Base-by-base conservation (phyloP, 1,140 invertebrate species). In the Drosophila ercepeae region DNA sequence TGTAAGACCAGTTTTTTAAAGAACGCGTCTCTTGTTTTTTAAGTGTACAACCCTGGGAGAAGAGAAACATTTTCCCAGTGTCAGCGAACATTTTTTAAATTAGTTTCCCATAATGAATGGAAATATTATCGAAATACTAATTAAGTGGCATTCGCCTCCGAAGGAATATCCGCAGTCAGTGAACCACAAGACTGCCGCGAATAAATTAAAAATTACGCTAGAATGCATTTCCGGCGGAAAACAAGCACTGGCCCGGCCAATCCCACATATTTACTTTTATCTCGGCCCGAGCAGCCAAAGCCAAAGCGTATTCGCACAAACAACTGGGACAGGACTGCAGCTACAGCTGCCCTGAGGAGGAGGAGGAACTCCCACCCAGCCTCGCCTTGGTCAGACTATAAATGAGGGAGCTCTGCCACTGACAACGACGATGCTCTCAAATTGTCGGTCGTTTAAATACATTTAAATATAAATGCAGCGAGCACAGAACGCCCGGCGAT, bases 361-460 rank as follows among this genome's bases (percentile, higher is more conserved):
- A 14, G 11, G 2, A 23, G 32, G 21, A 18, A 1, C 18, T n/a
- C 13, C 3, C n/a, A 61, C 34, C 39, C 25, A 39, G 39, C 21
- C 21, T 21, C 25, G 46, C 18, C 55, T 72, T 72, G 68, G 49
- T 32, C 14, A 21, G 67, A 77, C 82, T 81, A 73, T 75, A 76
- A 88, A 84, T 84, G 82, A 76, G 76, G 36, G 23, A 29, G 39
- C 39, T 32, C 71, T 54, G 49, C 39, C 52, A 23, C 79, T 72
- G 75, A 74, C 81, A 77, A 81, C 69, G 69, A 70, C 70, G 83
- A 88, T 71, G 82, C 78, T 88, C 44, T 74, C 82, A 88, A 88
- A 88, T 88, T 89, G 82, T 88, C 83, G 82, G 82, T 88, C 82
- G 83, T 83, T 88, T 88, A 88, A 88, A 88, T 88, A 89, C 78